Conservation (phyloP, 2,888 invertebrate genomes). For the Carabus problematicus region DNA sequence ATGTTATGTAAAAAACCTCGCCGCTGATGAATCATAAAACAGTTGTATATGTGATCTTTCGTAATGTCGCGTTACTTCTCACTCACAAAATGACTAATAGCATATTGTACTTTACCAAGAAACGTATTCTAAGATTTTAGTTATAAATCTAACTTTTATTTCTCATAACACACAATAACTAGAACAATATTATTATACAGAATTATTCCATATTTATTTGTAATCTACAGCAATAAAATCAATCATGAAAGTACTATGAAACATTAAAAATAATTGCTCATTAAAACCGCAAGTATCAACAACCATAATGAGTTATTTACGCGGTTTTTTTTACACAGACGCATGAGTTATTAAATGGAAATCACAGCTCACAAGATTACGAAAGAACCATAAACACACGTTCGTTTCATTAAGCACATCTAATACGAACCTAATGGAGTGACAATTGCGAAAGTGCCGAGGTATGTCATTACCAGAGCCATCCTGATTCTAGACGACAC, state of each 20-base stretch:
- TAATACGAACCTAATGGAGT: slow-evolving; percentile 64
- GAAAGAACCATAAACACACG: slow-evolving; percentile 23
- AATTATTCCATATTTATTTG: no score
- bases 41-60: no score
- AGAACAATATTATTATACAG: no score
- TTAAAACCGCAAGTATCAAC: background rate
- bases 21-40: background rate
- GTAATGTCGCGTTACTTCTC: no score
- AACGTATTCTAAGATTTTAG: no score
- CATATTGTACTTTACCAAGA: no score
- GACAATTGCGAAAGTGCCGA: slow-evolving; percentile 70
- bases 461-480: slow-evolving; percentile 63
- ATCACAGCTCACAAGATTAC: slow-evolving; percentile 20
- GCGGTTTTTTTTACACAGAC: background rate
- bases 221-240: no score
- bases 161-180: no score
- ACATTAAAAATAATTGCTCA: no score
- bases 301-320: background rate
- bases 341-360: slow-evolving; percentile 14
- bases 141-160: no score
- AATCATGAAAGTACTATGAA: no score
- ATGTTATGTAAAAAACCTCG: background rate
- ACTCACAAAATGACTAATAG: no score
- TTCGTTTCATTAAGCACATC: slow-evolving; percentile 4
- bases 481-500: slow-evolving; percentile 63